Evolutionary conservation across 2,888 invertebrate genomes (phyloP), one percentile per base, ranked within the genome.

Genomic region (Pinctada fucata): DNA sequence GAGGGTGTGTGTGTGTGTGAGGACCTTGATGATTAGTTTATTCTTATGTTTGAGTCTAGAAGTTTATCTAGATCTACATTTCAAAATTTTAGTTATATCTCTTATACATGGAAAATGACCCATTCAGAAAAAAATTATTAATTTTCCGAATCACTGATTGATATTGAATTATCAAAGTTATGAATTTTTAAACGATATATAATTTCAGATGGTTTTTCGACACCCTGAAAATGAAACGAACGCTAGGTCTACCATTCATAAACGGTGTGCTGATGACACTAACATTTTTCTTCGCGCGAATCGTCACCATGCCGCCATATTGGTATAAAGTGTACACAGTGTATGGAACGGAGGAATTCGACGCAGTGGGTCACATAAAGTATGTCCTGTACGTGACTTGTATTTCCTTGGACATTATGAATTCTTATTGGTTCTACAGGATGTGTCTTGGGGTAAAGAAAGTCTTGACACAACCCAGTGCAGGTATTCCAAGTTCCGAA

Each of bases 361-460:
- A 80, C 31, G 80, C 86, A 5, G 84, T 91, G 10, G 91, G 91
- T 6, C 79, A 87, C 81, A 87, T 91, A 47, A 88, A 87, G 81
- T 85, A 86, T 76, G 89, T 91, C 3, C 84, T 92, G 50, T 79
- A 90, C 58, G 76, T 87, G 8, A 86, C 90, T 5, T 91, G 91
- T 82, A 68, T 87, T 68, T 81, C 90, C 50, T 82, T 92, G 4
- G 92, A 92, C 79, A 73, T 86, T 31, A 87, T 91, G 64, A 92
- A 92, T 82, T 67, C 91, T 31, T 88, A 84, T 76, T 92, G 92
- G 92, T 90, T 91, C 80, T 85, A 85, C 78, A 90, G 88, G 82
- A 87, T 91, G 66, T 85, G 85, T 67, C 79, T 79, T 50, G 91
- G 91, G 2, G 86, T 86, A 8, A 72, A 76, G 51, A 90, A 88